A percentile compares a stretch with the other conserved stretches of the same genome.
These are phyloP conservation scores for Papilio elwesi DNA, from an alignment of 2,888 invertebrate species.

Conservation along the genomic window DNA sequence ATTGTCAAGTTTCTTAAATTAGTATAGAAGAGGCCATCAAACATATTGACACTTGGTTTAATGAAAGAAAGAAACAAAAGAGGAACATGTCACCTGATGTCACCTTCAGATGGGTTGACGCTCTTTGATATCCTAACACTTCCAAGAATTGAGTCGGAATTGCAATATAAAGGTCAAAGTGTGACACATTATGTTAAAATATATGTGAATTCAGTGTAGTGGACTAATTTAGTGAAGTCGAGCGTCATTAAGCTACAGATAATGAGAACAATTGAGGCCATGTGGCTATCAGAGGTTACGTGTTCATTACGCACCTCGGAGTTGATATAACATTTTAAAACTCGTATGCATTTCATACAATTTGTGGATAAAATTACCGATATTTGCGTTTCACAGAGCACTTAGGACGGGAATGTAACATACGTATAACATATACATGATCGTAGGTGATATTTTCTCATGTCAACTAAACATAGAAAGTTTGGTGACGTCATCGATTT, in stretches of 20 bases:
- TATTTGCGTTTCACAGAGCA: too few species aligned
- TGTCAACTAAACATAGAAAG: too few species aligned
- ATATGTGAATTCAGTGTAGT: neutral
- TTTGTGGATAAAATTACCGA: neutral
- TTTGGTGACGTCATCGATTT: too few species aligned
- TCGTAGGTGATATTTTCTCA: too few species aligned
- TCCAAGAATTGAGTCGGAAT: neutral
- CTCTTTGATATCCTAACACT: neutral
- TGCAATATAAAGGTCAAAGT: neutral
- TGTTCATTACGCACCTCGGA: neutral
- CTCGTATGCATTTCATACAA: neutral
- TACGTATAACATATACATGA: neutral
- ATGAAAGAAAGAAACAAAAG: too few species aligned
- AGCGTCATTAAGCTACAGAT: neutral
- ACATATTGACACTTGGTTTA: too few species aligned
- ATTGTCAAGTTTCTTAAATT: too few species aligned
- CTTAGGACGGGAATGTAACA: too few species aligned
- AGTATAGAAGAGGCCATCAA: too few species aligned
- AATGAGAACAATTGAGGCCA: slow-evolving; percentile 1
- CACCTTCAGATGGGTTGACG: too few species aligned
- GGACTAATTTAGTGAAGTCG: neutral
- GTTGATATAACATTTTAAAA: neutral
- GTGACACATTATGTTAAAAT: neutral
- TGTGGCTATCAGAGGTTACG: slow-evolving; percentile 16
- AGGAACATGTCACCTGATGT: too few species aligned